A percentile compares a stretch with the other conserved stretches of the same genome.
Evolutionary conservation across 2,888 invertebrate species (phyloP).

Genomic region (Drosophila emarginata): DNA sequence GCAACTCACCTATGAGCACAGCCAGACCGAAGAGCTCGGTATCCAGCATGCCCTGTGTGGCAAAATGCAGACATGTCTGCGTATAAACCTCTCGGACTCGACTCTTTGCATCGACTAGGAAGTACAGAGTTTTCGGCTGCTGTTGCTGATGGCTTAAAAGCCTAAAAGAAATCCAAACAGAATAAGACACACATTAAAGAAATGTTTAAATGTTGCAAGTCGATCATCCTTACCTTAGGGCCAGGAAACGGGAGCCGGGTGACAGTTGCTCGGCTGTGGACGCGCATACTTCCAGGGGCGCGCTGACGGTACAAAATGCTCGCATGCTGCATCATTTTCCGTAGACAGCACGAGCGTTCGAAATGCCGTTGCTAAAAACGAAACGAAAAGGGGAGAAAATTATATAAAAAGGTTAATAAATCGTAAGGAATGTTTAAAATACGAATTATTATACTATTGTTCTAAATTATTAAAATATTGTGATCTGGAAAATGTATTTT

Average conservation of each 20-base stretch:
- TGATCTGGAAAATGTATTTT: not conserved
- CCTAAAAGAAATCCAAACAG: constrained; percentile 57
- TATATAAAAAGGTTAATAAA: too few relatives aligned
- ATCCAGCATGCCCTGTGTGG: constrained; percentile 91
- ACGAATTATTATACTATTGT: too few relatives aligned
- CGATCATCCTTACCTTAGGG: constrained; percentile 82
- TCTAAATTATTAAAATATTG: too few relatives aligned
- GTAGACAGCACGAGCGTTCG: constrained; percentile 82
- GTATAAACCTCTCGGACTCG: constrained; percentile 91
- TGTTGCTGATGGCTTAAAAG: constrained; percentile 83
- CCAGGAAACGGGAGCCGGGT: constrained; percentile 85
- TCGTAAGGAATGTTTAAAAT: too few relatives aligned
- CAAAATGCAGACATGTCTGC: constrained; percentile 91
- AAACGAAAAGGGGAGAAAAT: constrained; percentile 16
- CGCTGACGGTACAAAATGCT: constrained; percentile 91
- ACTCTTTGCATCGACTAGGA: constrained; percentile 89
- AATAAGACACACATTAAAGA: not conserved
- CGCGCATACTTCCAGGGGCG: constrained; percentile 90
- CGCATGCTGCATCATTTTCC: constrained; percentile 86
- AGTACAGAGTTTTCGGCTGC: constrained; percentile 83
- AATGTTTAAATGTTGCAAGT: not conserved
- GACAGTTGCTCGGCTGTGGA: constrained; percentile 85
- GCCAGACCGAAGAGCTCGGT: constrained; percentile 92
- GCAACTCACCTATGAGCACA: constrained; percentile 88
- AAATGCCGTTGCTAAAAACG: constrained; percentile 80